phyloP scores from a whole-genome alignment of 2,113 vertebrate species.

The Boleophthalmus pectinirostris region DNA sequence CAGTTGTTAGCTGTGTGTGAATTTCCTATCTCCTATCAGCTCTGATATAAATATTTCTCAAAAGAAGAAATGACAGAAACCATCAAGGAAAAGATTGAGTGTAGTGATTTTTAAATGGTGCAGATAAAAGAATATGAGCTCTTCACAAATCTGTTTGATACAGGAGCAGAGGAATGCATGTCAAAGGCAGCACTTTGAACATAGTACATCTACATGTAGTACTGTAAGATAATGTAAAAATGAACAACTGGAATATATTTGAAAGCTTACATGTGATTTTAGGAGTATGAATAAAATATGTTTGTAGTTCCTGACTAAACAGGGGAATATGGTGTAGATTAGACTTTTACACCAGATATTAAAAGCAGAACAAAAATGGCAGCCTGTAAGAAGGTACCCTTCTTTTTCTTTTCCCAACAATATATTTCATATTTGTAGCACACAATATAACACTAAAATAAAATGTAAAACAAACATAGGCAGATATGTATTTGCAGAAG shows the following conservation, averaged over 20 bases:
- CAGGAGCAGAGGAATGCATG: slow-evolving; percentile 34
- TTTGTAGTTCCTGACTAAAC: too few species aligned
- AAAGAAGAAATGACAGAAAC: slow-evolving; percentile 1
- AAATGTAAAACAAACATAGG: too few species aligned
- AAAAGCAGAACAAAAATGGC: background rate
- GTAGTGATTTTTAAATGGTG: slow-evolving; percentile 18
- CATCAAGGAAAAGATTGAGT: slow-evolving; percentile 5
- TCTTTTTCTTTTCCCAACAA: background rate
- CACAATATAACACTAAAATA: background rate
- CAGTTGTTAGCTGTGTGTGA: slow-evolving; percentile 2
- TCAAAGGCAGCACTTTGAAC: slow-evolving; percentile 36
- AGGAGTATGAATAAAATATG: too few species aligned
- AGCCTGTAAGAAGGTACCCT: background rate
- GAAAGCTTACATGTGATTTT: too few species aligned
- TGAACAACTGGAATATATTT: too few species aligned
- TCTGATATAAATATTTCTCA: slow-evolving; percentile 15
- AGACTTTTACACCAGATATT: too few species aligned
- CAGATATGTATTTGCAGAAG: too few species aligned
- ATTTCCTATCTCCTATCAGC: background rate
- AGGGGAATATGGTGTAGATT: too few species aligned
- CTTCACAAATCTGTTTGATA: slow-evolving; percentile 28
- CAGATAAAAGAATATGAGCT: slow-evolving; percentile 26
- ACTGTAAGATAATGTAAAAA: too few species aligned
- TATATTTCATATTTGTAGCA: too few species aligned
- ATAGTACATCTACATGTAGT: background rate